phyloP scores from a whole-genome alignment of 1,140 invertebrate genomes.

The Oedothorax gibbosus region DNA sequence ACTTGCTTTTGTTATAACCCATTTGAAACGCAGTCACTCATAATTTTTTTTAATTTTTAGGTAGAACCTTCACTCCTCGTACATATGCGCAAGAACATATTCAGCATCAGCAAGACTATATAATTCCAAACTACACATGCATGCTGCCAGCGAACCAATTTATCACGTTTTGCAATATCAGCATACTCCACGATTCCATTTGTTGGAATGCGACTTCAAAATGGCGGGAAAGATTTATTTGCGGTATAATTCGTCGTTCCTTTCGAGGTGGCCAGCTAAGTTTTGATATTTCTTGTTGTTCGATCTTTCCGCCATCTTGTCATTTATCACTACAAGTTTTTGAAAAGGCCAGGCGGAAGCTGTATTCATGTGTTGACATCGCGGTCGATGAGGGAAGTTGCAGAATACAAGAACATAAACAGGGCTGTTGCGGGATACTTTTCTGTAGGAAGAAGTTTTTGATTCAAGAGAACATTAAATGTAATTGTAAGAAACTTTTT shows the following conservation, averaged over 20 bases:
- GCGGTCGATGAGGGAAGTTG: neutral
- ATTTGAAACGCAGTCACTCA: too few relatives aligned
- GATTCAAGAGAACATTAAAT: too few relatives aligned
- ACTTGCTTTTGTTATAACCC: too few relatives aligned
- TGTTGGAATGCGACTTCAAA: constrained; percentile 15
- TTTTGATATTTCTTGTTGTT: constrained; percentile 25
- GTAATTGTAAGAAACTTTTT: too few relatives aligned
- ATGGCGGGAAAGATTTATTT: constrained; percentile 18
- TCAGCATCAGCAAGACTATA: too few relatives aligned
- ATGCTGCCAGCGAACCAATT: neutral
- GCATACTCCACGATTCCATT: constrained; percentile 16
- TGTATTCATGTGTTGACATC: neutral
- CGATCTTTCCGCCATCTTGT: constrained; percentile 8
- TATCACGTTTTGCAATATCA: constrained; percentile 15
- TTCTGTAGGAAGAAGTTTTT: too few relatives aligned
- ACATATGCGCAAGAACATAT: too few relatives aligned
- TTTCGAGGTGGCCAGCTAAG: constrained; percentile 3
- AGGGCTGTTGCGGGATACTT: too few relatives aligned
- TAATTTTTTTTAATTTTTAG: too few relatives aligned
- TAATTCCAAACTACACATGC: constrained; percentile 6
- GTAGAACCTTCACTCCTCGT: too few relatives aligned
- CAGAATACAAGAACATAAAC: too few relatives aligned
- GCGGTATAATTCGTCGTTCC: constrained; percentile 7
- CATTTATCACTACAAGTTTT: constrained; percentile 10
- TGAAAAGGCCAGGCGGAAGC: neutral